These are phyloP conservation scores for Zaprionus capensis DNA, from an alignment of 1,140 invertebrate genomes.

Conservation along the genomic window DNA sequence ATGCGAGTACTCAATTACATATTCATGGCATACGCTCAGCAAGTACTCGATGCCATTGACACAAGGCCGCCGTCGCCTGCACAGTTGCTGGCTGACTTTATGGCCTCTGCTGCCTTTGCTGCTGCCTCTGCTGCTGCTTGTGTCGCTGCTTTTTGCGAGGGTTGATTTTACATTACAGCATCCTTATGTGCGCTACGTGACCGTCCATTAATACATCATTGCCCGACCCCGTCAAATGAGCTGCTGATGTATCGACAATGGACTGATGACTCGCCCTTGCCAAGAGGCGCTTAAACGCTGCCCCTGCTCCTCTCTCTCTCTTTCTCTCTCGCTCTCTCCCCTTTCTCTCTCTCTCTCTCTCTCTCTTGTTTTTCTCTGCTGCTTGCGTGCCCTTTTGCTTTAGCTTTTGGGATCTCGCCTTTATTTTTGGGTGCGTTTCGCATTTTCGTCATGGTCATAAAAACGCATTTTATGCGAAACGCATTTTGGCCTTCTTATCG, in stretches of 20 bases:
- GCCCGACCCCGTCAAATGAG: constrained; percentile 29
- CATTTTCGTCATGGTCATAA: constrained; percentile 77
- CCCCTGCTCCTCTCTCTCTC: constrained; percentile 14
- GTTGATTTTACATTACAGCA: constrained; percentile 75
- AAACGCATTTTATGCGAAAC: constrained; percentile 82
- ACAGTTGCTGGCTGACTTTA: constrained; percentile 7
- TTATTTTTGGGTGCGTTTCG: constrained; percentile 52
- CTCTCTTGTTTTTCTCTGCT: not conserved
- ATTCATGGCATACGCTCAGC: constrained; percentile 15
- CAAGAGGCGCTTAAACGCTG: not conserved
- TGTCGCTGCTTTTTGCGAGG: constrained; percentile 46
- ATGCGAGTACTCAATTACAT: constrained; percentile 11
- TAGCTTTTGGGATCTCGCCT: constrained; percentile 50
- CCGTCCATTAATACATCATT: constrained; percentile 80
- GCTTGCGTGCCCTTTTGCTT: constrained; percentile 35
- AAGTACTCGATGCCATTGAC: constrained; percentile 39
- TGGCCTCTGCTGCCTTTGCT: not conserved
- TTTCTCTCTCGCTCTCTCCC: not conserved
- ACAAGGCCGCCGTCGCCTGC: constrained; percentile 31
- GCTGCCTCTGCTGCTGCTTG: not conserved
- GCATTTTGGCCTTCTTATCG: constrained; percentile 73
- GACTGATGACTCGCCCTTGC: constrained; percentile 21
- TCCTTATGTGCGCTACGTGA: constrained; percentile 70
- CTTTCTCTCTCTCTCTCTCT: not conserved
- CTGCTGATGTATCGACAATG: constrained; percentile 59